Base-by-base conservation (phyloP, 2,888 invertebrate genomes). In the Diplazon laetatorius region DNA sequence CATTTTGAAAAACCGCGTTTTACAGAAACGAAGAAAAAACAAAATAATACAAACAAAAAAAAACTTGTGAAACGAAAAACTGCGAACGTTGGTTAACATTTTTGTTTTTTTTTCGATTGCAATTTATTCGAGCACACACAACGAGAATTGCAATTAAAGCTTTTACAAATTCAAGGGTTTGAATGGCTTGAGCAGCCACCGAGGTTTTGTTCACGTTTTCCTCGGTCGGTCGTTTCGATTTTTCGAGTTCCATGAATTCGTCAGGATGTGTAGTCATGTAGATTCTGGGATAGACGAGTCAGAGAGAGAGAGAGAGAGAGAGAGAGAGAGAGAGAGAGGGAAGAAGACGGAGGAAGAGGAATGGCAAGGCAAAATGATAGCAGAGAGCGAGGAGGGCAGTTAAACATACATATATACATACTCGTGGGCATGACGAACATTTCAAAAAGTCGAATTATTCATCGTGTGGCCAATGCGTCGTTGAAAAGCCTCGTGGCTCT, bases 391-490 rank as follows among this genome's bases (percentile, higher is more conserved):
- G 25, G 14, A 9, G 37, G 10, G 37, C 20, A 44, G n/a, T 39
- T 39, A 50, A 20, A 22, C 20, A 48, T 9, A 37, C 10, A 70
- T 20, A 48, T 42, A 12, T 20, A 37, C 60, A 20, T 22, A 12
- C 20, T n/a, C n/a, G n/a, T n/a, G n/a, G n/a, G n/a, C n/a, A n/a
- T n/a, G n/a, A n/a, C 30, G 37, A 37, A 35, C 25, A 30, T 35
- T 62, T 55, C 42, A 9, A 52, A 57, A 68, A 68, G 76, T 55
- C 66, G 60, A 72, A 77, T 68, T 72, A 72, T 68, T 68, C 72
- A 72, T 39, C 72, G 60, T 25, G 44, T 30, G 18, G n/a, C 30
- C 68, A 10, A 35, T 46, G 42, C 25, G 42, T 39, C 57, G 48
- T 20, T 57, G 30, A 63, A 48, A 57, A 70, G 50, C 46, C 42